Percentiles rank a stretch among this genome's conserved stretches.
Evolutionary conservation across 2,113 vertebrate species (phyloP).

Genomic region (Gallinago media): DNA sequence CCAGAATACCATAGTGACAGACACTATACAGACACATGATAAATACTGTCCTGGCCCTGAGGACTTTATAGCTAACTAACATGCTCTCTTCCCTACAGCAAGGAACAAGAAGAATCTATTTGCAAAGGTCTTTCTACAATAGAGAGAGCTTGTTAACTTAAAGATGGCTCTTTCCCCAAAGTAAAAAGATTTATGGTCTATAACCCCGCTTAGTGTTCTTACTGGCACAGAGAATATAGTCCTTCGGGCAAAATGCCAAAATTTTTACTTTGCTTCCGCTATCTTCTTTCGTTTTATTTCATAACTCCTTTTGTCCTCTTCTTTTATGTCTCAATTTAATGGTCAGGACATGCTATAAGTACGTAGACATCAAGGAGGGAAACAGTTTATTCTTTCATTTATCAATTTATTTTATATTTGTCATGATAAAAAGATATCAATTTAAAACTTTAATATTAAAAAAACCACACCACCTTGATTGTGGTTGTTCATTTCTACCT

Average conservation of each 20-base stretch:
- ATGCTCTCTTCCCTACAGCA: background rate
- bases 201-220: background rate
- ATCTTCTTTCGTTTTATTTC: background rate
- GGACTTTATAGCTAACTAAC: background rate
- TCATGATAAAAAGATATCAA: background rate
- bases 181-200: background rate
- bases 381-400: background rate
- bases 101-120: background rate
- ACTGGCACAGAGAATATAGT: background rate
- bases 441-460: background rate
- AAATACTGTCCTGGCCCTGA: background rate
- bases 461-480: fast-evolving
- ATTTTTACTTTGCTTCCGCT: background rate
- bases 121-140: background rate
- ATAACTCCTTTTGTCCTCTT: background rate
- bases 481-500: background rate
- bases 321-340: background rate
- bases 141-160: background rate
- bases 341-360: background rate
- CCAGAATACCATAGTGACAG: background rate
- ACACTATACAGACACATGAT: background rate
- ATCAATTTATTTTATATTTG: background rate
- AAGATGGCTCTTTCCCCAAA: background rate
- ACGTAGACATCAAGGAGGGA: background rate
- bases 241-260: background rate